These are phyloP conservation scores for Bolinopsis microptera DNA, from an alignment of 37 sponge, comb jelly and placozoan species.

Conservation along the genomic window DNA sequence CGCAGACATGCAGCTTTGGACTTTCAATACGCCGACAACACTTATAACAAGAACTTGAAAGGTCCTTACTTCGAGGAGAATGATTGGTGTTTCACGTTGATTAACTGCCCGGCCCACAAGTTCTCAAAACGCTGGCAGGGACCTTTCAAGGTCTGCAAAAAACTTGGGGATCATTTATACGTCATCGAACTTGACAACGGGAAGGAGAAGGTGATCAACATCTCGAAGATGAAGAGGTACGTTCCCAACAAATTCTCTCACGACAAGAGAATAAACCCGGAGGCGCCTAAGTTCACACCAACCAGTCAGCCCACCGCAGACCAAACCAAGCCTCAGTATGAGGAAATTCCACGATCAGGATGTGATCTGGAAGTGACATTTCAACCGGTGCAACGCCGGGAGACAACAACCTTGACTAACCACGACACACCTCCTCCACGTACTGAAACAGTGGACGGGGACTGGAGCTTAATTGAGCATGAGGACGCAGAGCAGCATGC, in stretches of 20 bases:
- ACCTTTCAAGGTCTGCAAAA: not conserved
- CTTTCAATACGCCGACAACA: constrained; percentile 5
- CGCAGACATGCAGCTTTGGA: not conserved
- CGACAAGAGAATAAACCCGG: not conserved
- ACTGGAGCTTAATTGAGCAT: too few species aligned
- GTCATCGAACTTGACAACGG: not conserved
- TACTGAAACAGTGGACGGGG: too few species aligned
- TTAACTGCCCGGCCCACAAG: not conserved
- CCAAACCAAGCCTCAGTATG: too few species aligned
- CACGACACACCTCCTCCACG: too few species aligned
- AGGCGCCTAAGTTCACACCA: too few species aligned
- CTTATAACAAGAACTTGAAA: not conserved
- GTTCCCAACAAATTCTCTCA: not conserved
- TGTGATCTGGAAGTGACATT: too few species aligned
- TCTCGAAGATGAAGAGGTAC: not conserved
- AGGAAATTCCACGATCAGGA: too few species aligned
- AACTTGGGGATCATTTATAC: not conserved
- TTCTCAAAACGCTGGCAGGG: not conserved
- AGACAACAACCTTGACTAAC: too few species aligned
- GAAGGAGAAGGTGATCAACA: not conserved
- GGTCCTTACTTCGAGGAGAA: not conserved
- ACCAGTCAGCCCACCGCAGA: too few species aligned
- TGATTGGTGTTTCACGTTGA: not conserved
- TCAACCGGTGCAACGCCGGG: too few species aligned
- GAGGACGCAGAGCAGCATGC: too few species aligned